A percentile compares a stretch with the other conserved stretches of the same genome.
These are phyloP conservation scores for Sinocyclocheilus rhinocerous DNA, from an alignment of 2,113 vertebrate species.

Conservation along the genomic window DNA sequence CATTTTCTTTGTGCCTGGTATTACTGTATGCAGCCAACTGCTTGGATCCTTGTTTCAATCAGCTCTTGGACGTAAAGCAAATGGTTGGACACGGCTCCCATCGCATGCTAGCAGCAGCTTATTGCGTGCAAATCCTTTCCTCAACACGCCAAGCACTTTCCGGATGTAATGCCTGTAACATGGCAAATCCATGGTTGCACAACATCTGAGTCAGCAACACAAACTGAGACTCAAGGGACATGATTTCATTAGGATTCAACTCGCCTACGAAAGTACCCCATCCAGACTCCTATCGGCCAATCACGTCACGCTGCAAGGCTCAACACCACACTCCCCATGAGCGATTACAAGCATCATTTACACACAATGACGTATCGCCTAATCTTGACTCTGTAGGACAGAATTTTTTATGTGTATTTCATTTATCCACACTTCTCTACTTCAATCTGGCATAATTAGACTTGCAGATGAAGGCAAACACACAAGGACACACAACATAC, in stretches of 20 bases:
- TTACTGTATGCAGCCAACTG: neutral
- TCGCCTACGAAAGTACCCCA: neutral
- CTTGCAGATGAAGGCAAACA: neutral
- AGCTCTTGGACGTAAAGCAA: slow-evolving; percentile 21
- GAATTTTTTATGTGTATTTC: neutral
- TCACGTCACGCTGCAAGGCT: neutral
- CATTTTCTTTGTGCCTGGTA: slow-evolving; percentile 6
- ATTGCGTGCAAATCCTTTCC: slow-evolving; percentile 13
- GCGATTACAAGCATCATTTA: neutral
- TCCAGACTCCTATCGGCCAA: neutral
- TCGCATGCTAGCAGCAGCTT: slow-evolving; percentile 20
- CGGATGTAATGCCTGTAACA: neutral
- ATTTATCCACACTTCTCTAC: neutral
- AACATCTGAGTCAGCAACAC: neutral
- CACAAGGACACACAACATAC: no score
- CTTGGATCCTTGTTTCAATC: slow-evolving; percentile 26
- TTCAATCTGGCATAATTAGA: slow-evolving; percentile 18
- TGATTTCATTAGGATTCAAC: slow-evolving; percentile 26
- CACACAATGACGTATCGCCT: neutral
- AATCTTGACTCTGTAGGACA: neutral
- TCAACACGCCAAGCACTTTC: neutral
- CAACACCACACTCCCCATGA: neutral
- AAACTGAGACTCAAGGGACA: slow-evolving; percentile 5
- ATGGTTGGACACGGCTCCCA: slow-evolving; percentile 24
- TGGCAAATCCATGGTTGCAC: slow-evolving; percentile 9